A percentile compares a stretch with the other conserved stretches of the same genome.
Conservation (phyloP, 2,888 invertebrate species). For the Odontocolon sp. region DNA sequence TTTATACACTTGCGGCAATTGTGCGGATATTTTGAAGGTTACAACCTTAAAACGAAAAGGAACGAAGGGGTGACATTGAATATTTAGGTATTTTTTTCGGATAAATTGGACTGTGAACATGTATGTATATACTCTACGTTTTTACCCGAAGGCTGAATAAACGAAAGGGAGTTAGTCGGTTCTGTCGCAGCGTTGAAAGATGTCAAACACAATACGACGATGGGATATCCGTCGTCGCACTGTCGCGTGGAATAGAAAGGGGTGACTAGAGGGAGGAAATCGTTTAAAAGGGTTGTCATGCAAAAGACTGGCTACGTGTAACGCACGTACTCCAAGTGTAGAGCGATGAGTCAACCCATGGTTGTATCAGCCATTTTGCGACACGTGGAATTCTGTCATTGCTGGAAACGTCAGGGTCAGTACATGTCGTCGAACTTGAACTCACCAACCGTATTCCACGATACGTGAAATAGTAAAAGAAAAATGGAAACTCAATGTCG, state of each 20-base stretch:
- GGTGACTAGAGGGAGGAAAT: slow-evolving; percentile 47
- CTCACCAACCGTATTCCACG: not conserved
- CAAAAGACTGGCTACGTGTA: slow-evolving; percentile 57
- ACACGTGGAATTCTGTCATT: slow-evolving; percentile 46
- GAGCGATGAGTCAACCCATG: slow-evolving; percentile 41
- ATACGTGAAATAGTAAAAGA: not conserved
- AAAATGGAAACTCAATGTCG: not conserved
- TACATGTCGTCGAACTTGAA: slow-evolving; percentile 42
- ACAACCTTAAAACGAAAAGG: not conserved
- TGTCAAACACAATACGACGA: slow-evolving; percentile 57
- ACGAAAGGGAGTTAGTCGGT: slow-evolving; percentile 23
- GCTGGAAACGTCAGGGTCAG: slow-evolving; percentile 30
- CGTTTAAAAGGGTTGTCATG: slow-evolving; percentile 62
- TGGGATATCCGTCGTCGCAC: slow-evolving; percentile 44
- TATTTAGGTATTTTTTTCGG: not conserved
- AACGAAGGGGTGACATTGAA: not conserved
- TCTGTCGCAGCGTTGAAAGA: slow-evolving; percentile 55
- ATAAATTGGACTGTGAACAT: not conserved
- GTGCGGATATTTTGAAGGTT: not conserved
- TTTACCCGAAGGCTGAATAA: slow-evolving; percentile 23
- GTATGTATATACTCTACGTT: not conserved
- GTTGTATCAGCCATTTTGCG: slow-evolving; percentile 20
- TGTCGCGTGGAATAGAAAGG: slow-evolving; percentile 28
- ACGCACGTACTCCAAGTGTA: slow-evolving; percentile 26
- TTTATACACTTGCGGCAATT: not conserved